phyloP scores from a whole-genome alignment of 2,888 invertebrate species.

The Chaitophorus viminalis region DNA sequence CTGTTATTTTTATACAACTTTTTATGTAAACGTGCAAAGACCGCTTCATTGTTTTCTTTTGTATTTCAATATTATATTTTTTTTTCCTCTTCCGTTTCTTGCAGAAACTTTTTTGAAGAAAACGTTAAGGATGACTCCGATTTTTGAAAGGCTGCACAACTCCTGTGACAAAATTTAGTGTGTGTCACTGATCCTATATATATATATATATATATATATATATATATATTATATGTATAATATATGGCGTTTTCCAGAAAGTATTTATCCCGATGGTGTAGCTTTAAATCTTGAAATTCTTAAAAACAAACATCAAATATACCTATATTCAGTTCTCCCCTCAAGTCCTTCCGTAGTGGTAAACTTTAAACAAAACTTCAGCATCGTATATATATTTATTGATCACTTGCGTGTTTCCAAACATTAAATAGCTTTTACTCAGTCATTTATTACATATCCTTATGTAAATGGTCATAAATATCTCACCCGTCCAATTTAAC shows the following conservation, averaged over 20 bases:
- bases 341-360: background rate
- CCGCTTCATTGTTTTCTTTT: background rate
- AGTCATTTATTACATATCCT: background rate
- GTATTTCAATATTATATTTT: constrained; percentile 15
- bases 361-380: background rate
- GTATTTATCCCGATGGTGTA: background rate
- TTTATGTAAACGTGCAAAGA: background rate
- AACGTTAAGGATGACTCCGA: background rate
- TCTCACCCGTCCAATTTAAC: no score
- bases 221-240: no score
- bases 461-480: no score
- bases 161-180: background rate
- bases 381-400: background rate
- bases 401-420: no score
- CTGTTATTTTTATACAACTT: constrained; percentile 26
- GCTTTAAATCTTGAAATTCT: background rate
- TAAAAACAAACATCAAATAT: background rate
- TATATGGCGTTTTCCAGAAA: background rate
- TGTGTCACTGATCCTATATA: background rate
- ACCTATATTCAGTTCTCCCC: background rate
- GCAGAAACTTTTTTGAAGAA: constrained; percentile 7
- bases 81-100: background rate
- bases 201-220: no score
- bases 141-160: background rate
- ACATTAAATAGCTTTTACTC: background rate